phyloP scores from a whole-genome alignment of 1,140 invertebrate genomes.

The Zaprionus gabonicus region DNA sequence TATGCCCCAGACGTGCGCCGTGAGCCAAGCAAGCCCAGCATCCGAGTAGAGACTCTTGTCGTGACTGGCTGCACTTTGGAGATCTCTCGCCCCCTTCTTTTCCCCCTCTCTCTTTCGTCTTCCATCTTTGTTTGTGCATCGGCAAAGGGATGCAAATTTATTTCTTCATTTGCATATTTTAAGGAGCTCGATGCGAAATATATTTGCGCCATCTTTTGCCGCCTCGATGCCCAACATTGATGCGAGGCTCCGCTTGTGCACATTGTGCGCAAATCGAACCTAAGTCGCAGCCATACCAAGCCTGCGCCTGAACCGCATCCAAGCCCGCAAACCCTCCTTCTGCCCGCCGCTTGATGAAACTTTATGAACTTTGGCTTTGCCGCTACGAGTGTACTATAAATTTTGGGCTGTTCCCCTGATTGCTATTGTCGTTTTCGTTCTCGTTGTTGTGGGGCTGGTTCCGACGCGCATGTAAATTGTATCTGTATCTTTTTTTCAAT shows the following conservation, averaged over 20 bases:
- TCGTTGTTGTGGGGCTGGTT: constrained; percentile 3
- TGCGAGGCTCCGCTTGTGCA: constrained; percentile 32
- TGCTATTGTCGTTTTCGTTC: constrained; percentile 55
- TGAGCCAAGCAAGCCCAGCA: constrained; percentile 10
- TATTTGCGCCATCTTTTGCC: constrained; percentile 68
- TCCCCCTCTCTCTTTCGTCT: constrained; percentile 17
- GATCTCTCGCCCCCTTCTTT: constrained; percentile 2
- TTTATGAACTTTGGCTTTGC: constrained; percentile 79
- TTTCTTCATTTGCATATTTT: constrained; percentile 85
- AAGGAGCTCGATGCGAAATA: constrained; percentile 79
- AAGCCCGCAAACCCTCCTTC: constrained; percentile 5
- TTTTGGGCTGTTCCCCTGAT: constrained; percentile 65
- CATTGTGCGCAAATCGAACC: not conserved
- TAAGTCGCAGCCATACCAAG: constrained; percentile 19
- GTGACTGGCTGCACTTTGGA: constrained; percentile 61
- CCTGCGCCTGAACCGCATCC: not conserved
- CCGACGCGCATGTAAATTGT: constrained; percentile 67
- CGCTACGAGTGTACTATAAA: constrained; percentile 71
- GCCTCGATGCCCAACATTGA: constrained; percentile 65
- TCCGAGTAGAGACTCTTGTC: constrained; percentile 31
- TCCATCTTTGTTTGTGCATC: constrained; percentile 45
- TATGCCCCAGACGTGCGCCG: constrained; percentile 76
- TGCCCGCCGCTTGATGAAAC: constrained; percentile 68
- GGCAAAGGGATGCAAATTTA: constrained; percentile 83
- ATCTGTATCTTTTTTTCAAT: constrained; percentile 70